Base-by-base conservation (phyloP, 2,888 invertebrate genomes). In the Fragum fragum region DNA sequence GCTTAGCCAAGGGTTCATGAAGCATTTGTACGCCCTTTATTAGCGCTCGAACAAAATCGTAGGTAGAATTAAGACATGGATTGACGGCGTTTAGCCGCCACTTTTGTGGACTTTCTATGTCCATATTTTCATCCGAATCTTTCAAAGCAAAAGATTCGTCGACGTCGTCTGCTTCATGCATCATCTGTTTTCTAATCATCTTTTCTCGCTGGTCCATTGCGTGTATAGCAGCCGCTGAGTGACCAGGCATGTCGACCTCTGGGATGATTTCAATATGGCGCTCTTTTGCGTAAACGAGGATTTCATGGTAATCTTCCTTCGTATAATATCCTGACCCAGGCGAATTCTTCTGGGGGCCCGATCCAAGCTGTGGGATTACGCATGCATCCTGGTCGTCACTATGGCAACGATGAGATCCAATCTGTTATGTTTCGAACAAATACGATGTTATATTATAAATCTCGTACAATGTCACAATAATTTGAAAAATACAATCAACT, bases 181-280 rank as follows among this genome's bases (percentile, higher is more conserved):
- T 70, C 21, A 63, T 39, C 16, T 76, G 28, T 59, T 71, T 55
- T 6, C 32, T n/a, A 26, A 81, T 57, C 11, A 53, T 71, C 1
- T 61, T 32, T 1, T 81, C 78, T 2, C 89, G 73, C 7, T 80
- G 73, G 16, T 76, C 79, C 91, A 91, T 90, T 9, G 90, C 78
- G n/a, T 86, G 87, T 72, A 93, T 89, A n/a, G 92, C 90, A 5
- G 93, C 90, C 11, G 85, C 23, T 14, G 79, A 73, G 76, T 93
- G 92, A 18, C 92, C 91, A 0, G 92, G 92, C 83, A 88, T 88
- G 79, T 93, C 93, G 53, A 93, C 86, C 86, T 93, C 93, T 6
- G 93, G 93, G 73, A 93, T 91, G 23, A 93, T 88, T 73, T 88
- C 85, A 53, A 92, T 90, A 77, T 91, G 88, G 14, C 89, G 87